Percentiles rank a stretch among this genome's conserved stretches.
Evolutionary conservation across 2,797 vertebrate species (phyloP).

Genomic region (Ceyx erithaca): DNA sequence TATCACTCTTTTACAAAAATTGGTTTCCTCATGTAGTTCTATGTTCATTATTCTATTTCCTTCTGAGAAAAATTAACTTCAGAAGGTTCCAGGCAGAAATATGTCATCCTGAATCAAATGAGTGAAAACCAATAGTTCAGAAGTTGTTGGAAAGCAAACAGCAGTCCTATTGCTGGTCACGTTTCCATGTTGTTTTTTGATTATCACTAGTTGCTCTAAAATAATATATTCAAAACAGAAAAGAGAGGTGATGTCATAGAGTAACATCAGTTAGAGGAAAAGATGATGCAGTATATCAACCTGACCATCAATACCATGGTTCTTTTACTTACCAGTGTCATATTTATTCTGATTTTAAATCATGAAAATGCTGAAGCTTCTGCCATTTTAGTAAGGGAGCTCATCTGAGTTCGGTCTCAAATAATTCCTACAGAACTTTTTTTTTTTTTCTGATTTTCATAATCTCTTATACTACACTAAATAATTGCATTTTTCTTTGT

Average conservation of each 20-base stretch:
- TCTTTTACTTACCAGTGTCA: background rate
- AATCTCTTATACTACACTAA: background rate
- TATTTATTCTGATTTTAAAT: background rate
- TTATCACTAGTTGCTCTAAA: background rate
- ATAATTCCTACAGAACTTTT: background rate
- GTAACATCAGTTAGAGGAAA: background rate
- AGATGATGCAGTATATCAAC: background rate
- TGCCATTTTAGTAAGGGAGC: background rate
- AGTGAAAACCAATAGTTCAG: background rate
- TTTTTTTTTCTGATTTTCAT: slow-evolving; percentile 11
- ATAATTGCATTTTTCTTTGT: slow-evolving; percentile 1
- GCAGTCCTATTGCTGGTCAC: background rate
- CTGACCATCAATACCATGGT: background rate
- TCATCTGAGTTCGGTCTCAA: background rate
- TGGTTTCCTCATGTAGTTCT: background rate
- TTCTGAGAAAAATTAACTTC: slow-evolving; percentile 2
- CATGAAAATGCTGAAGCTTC: background rate
- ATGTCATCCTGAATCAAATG: background rate
- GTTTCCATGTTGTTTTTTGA: background rate
- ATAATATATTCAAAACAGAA: background rate
- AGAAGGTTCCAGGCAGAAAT: background rate
- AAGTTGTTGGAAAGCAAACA: background rate
- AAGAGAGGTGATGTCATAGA: background rate
- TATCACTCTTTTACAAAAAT: background rate
- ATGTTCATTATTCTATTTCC: background rate